Percentiles rank a stretch among this genome's conserved stretches.
Conservation (phyloP, 2,797 vertebrate genomes). For the Crypturellus tataupa region DNA sequence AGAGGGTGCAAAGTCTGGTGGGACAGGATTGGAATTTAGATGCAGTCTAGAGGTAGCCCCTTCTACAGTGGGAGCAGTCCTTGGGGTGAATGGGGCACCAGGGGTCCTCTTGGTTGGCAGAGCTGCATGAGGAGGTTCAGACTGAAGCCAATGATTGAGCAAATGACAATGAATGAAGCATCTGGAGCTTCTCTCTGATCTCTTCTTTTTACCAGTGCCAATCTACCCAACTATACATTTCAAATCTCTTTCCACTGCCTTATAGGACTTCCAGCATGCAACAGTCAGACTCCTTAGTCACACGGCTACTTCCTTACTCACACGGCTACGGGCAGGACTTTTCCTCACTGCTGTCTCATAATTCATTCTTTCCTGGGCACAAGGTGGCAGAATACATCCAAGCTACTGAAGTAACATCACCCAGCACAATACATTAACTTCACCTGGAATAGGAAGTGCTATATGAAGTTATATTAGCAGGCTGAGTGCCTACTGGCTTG, state of each 20-base stretch:
- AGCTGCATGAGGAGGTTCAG: background rate
- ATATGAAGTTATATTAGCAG: background rate
- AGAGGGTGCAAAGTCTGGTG: background rate
- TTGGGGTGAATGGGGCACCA: background rate
- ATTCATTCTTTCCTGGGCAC: rapidly evolving
- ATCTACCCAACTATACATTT: background rate
- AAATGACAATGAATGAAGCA: background rate
- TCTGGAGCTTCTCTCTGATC: background rate
- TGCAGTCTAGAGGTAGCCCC: background rate
- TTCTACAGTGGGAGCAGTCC: background rate
- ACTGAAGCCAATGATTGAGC: background rate
- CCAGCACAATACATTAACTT: background rate
- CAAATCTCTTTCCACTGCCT: background rate
- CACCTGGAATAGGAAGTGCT: background rate
- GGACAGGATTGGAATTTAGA: background rate
- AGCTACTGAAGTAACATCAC: background rate
- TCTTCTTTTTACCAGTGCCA: background rate
- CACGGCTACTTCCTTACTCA: background rate
- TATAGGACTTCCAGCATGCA: background rate
- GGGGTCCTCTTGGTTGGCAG: background rate
- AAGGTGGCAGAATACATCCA: background rate
- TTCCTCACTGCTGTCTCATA: background rate
- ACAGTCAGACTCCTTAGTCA: background rate
- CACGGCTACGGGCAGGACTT: rapidly evolving
- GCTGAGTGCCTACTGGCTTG: background rate